Evolutionary conservation across 2,797 vertebrate genomes (phyloP).

Genomic region (Microctenopoma lineatum): DNA sequence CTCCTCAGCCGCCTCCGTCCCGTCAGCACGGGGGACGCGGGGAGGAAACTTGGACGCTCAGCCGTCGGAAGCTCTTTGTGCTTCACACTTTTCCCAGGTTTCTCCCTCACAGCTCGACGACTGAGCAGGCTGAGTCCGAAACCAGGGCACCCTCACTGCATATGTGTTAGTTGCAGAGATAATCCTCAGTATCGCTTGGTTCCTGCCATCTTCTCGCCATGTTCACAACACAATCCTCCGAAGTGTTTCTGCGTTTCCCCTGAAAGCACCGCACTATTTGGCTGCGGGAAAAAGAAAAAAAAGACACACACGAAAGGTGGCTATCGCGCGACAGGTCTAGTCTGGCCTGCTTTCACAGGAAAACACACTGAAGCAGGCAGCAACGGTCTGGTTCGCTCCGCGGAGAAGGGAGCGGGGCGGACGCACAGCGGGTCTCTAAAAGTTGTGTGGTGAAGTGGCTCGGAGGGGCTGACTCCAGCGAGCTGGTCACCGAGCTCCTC

Average conservation of each 20-base stretch:
- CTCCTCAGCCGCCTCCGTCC: slow-evolving; percentile 25
- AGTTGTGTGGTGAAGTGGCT: slow-evolving; percentile 54
- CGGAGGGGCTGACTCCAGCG: slow-evolving; percentile 3
- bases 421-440: slow-evolving; percentile 13
- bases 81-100: slow-evolving; percentile 58
- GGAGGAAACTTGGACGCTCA: slow-evolving; percentile 52
- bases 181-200: slow-evolving; percentile 19
- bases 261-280: slow-evolving; percentile 41
- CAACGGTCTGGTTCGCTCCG: slow-evolving; percentile 1
- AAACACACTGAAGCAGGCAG: background rate
- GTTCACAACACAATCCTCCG: slow-evolving; percentile 14
- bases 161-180: slow-evolving; percentile 29
- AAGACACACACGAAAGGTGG: slow-evolving; percentile 43
- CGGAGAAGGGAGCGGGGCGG: background rate
- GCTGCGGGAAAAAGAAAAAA: background rate
- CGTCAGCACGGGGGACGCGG: slow-evolving; percentile 46
- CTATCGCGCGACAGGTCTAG: slow-evolving; percentile 60
- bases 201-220: slow-evolving; percentile 33
- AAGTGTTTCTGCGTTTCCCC: background rate
- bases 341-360: slow-evolving; percentile 42
- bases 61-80: slow-evolving; percentile 63
- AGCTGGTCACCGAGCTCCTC: slow-evolving; percentile 54
- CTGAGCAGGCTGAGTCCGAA: slow-evolving; percentile 47
- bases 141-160: slow-evolving; percentile 50
- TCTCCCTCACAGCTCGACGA: slow-evolving; percentile 37